A percentile compares a stretch with the other conserved stretches of the same genome.
Conservation (phyloP, 2,113 vertebrate genomes). For the Elephas maximus region DNA sequence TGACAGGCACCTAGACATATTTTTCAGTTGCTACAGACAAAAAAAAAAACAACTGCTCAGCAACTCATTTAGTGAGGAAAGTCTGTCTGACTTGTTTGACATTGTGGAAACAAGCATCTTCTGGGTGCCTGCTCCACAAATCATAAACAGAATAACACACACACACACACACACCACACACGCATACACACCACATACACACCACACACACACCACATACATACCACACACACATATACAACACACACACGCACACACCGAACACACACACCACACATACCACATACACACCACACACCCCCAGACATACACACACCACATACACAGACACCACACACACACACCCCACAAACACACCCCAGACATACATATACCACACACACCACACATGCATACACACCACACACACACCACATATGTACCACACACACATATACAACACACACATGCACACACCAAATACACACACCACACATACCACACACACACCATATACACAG, state of each 20-base stretch:
- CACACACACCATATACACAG: background rate
- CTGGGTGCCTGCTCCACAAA: background rate
- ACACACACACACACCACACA: background rate
- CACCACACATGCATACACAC: background rate
- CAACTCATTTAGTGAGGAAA: background rate
- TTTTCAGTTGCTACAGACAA: background rate
- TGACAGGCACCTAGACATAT: background rate
- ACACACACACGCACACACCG: background rate
- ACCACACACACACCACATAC: background rate
- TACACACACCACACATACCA: background rate
- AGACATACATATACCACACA: background rate
- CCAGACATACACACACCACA: background rate
- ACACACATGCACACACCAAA: background rate
- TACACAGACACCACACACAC: background rate
- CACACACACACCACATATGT: background rate
- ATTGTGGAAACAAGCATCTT: background rate
- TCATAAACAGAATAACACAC: background rate
- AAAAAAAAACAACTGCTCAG: background rate
- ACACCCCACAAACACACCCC: background rate
- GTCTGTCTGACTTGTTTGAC: background rate
- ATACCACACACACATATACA: background rate
- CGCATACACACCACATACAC: background rate
- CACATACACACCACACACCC: background rate
- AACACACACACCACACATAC: background rate
- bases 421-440: background rate